Evolutionary conservation across 2,888 invertebrate genomes (phyloP).

Genomic region (Ptilodon capucinus): DNA sequence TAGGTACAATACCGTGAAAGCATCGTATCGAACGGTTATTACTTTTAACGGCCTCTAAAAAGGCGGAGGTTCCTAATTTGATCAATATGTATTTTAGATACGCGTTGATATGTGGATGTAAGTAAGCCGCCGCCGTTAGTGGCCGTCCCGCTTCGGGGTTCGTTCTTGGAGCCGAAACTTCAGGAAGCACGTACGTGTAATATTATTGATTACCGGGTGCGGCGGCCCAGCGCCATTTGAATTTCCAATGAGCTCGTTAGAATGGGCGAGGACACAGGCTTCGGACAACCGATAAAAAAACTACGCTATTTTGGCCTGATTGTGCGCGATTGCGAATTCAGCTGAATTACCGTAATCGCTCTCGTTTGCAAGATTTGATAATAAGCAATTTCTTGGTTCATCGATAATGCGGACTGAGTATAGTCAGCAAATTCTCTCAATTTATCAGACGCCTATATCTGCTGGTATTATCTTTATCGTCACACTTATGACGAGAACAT

Average conservation of each 20-base stretch:
- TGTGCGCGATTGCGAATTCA: constrained; percentile 53
- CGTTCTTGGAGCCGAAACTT: constrained; percentile 51
- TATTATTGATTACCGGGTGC: constrained; percentile 80
- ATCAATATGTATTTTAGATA: too few species aligned
- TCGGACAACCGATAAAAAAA: constrained; percentile 67
- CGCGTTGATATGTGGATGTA: background rate
- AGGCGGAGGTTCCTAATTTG: too few species aligned
- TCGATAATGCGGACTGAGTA: constrained; percentile 5
- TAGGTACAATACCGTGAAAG: constrained; percentile 10
- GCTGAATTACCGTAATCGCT: constrained; percentile 53
- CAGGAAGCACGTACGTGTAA: constrained; percentile 79
- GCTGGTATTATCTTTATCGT: background rate
- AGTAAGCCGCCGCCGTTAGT: constrained; percentile 19
- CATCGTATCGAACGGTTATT: constrained; percentile 10
- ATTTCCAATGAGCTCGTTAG: constrained; percentile 82
- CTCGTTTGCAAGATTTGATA: constrained; percentile 38
- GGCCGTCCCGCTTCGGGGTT: constrained; percentile 37
- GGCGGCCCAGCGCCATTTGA: constrained; percentile 75
- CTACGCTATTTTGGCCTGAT: constrained; percentile 54
- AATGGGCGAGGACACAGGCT: constrained; percentile 60
- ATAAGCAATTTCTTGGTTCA: constrained; percentile 27
- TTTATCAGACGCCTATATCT: background rate
- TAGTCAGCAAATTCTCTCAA: background rate
- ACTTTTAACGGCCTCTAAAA: background rate
- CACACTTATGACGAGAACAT: too few species aligned